Evolutionary conservation across 2,888 invertebrate species (phyloP), one percentile per base, ranked within the genome.

Genomic region (Sympetrum striolatum): DNA sequence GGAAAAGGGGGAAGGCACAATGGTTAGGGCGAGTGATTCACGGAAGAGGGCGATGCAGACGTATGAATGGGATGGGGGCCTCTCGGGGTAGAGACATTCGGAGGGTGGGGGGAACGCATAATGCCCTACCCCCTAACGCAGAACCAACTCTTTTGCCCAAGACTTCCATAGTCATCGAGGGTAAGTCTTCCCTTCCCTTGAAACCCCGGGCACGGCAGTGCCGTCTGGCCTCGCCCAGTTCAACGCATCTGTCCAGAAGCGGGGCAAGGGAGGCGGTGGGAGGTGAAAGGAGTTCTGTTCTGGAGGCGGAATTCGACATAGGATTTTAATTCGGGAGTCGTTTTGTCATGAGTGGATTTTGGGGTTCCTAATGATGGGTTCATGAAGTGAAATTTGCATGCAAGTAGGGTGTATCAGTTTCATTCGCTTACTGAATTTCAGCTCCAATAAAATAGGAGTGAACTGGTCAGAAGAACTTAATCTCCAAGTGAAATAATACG

Each of bases 21-120:
- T 60, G 86, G 86, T 73, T 73, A 73, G 73, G 73, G 73, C 31
- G 73, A 73, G 73, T 73, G 73, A 73, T 73, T 73, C 73, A 73
- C 25, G 18, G 37, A 35, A n/a, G 53, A 31, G 82, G 82, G 82
- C 53, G 48, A 44, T 53, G 48, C 44, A 48, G 80, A 35, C 35
- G 37, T 35, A 37, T 37, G 80, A 31, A 80, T 37, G 80, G 80
- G 80, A 35, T 58, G 48, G 81, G 80, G 35, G 44, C 12, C 39
- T 39, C 44, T 31, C n/a, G 25, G 53, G 82, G 53, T 48, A 35
- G 31, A 15, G 82, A 31, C 35, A n/a, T 44, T 10, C 12, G 25
- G 12, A 48, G 31, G 81, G 25, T 10, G 53, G 15, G 48, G 48
- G 25, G 31, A 81, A 31, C 1, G 53, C 44, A 81, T 81, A 44